Evolutionary conservation across 2,797 vertebrate genomes (phyloP).

Genomic region (Hypotaenidia okinawae): DNA sequence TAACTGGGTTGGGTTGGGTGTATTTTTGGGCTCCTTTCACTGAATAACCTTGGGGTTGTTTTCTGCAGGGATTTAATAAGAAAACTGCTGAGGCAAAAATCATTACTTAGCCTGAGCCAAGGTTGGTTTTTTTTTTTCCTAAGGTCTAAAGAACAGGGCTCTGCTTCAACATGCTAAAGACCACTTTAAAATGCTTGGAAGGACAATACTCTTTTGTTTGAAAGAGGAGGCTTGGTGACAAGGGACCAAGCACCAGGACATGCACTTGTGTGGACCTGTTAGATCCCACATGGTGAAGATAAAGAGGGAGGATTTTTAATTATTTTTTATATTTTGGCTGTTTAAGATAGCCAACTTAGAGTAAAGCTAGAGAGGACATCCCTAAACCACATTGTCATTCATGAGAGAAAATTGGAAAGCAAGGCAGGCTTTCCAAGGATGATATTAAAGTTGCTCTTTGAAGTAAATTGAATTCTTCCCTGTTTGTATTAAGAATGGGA

Average conservation of each 20-base stretch:
- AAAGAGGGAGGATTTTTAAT: background rate
- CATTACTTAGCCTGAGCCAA: background rate
- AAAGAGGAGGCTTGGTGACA: background rate
- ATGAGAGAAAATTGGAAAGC: conserved; percentile 37
- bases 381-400: conserved; percentile 16
- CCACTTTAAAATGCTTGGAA: background rate
- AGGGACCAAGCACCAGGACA: accelerated
- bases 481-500: conserved; percentile 41
- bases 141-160: background rate
- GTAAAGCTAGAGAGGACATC: background rate
- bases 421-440: conserved; percentile 31
- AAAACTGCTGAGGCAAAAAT: background rate
- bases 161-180: background rate
- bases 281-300: background rate
- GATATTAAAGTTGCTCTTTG: conserved; percentile 3
- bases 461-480: conserved; percentile 50
- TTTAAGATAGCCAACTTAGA: background rate
- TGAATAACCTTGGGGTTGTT: conserved; percentile 1
- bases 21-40: conserved; percentile 55
- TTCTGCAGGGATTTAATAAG: background rate
- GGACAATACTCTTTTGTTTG: background rate
- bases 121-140: background rate
- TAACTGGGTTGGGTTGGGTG: background rate
- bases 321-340: background rate
- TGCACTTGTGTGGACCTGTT: background rate